phyloP scores from a whole-genome alignment of 2,888 invertebrate species.

The Platycnemis pennipes region DNA sequence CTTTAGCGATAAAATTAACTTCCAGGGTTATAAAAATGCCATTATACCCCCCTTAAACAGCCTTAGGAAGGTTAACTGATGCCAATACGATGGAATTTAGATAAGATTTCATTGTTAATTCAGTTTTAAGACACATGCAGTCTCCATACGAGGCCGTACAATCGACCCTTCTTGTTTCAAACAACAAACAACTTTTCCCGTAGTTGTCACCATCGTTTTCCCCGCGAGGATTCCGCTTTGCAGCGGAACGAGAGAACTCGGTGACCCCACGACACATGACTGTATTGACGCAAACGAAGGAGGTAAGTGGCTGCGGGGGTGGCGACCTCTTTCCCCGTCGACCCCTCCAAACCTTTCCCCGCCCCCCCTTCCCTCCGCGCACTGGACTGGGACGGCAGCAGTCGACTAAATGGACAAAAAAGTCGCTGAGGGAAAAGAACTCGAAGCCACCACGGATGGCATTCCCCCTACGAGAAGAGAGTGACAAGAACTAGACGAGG shows the following conservation, averaged over 20 bases:
- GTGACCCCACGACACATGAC: background rate
- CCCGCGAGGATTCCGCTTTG: background rate
- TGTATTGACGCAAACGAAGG: background rate
- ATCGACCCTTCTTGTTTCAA: too few relatives aligned
- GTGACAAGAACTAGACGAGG: slow-evolving; percentile 4
- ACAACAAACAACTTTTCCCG: too few relatives aligned
- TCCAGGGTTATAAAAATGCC: too few relatives aligned
- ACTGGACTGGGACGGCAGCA: background rate
- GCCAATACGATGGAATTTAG: too few relatives aligned
- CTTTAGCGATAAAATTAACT: too few relatives aligned
- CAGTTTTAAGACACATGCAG: too few relatives aligned
- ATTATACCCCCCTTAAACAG: too few relatives aligned
- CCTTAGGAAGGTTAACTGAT: too few relatives aligned
- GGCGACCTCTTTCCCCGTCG: background rate
- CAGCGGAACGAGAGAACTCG: background rate
- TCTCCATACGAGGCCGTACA: too few relatives aligned
- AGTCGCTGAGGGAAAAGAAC: background rate
- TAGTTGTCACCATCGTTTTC: too few relatives aligned
- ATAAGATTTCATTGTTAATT: too few relatives aligned
- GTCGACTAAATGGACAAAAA: background rate
- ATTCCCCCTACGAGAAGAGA: background rate
- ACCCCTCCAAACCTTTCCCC: background rate
- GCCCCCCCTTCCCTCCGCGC: too few relatives aligned
- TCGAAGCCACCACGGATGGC: background rate
- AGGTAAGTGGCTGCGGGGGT: background rate